A percentile compares a stretch with the other conserved stretches of the same genome.
Evolutionary conservation across 2,888 invertebrate species (phyloP).

Genomic region (Andrena bucephala): DNA sequence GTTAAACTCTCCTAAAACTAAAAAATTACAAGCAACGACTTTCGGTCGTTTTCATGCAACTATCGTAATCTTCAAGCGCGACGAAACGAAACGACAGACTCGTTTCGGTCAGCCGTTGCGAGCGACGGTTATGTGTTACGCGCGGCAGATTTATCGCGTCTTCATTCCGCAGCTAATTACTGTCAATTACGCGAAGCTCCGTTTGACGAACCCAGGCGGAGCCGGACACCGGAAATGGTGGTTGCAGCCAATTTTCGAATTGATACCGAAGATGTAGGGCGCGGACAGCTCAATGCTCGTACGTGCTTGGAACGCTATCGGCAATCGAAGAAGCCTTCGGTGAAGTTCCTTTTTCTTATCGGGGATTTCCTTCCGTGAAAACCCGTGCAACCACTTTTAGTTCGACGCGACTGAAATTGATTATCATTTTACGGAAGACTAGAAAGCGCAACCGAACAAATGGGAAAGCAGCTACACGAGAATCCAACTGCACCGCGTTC

Average conservation of each 20-base stretch:
- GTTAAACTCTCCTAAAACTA: no score
- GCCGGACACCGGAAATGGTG: slow-evolving; percentile 63
- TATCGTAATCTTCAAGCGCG: not conserved
- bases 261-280: slow-evolving; percentile 59
- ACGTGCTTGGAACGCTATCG: slow-evolving; percentile 60
- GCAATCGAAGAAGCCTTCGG: slow-evolving; percentile 25
- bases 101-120: not conserved
- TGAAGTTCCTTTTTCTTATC: slow-evolving; percentile 38
- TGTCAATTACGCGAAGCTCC: slow-evolving; percentile 54
- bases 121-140: slow-evolving; percentile 47
- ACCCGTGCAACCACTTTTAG: not conserved
- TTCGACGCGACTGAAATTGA: not conserved
- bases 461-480: not conserved
- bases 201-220: slow-evolving; percentile 52
- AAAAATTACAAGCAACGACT: not conserved
- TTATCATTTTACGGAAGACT: not conserved
- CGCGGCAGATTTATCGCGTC: slow-evolving; percentile 62
- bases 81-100: not conserved
- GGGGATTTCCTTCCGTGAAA: slow-evolving; percentile 2
- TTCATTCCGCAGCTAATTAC: slow-evolving; percentile 72
- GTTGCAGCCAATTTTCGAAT: slow-evolving; percentile 56
- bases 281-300: slow-evolving; percentile 8
- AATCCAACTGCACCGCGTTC: not conserved
- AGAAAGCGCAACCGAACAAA: not conserved
- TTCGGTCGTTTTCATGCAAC: not conserved